phyloP scores from a whole-genome alignment of 2,797 vertebrate species.

The Acropternis orthonyx region DNA sequence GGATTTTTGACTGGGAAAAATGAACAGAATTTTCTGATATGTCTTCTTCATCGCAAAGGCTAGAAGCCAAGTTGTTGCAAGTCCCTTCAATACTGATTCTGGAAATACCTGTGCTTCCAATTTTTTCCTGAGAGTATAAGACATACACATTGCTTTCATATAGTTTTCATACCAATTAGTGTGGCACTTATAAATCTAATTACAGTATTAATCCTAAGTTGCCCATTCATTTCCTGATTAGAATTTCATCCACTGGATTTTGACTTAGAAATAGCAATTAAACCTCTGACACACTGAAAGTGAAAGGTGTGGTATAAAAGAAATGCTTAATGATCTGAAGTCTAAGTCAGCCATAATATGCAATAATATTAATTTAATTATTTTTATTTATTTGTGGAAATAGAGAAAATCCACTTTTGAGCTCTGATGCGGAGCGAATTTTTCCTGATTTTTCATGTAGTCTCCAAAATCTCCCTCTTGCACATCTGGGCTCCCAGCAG shows the following conservation, averaged over 20 bases:
- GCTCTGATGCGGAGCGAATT: neutral
- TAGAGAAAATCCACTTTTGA: neutral
- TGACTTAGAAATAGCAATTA: constrained; percentile 24
- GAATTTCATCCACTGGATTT: neutral
- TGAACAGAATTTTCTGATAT: neutral
- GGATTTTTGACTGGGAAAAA: neutral
- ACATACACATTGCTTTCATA: neutral
- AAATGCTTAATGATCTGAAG: neutral
- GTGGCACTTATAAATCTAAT: neutral
- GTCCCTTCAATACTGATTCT: neutral
- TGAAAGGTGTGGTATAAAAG: neutral
- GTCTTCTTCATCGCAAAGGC: neutral
- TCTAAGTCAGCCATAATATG: neutral
- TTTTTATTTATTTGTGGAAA: neutral
- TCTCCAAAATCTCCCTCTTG: neutral
- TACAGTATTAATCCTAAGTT: constrained; percentile 27
- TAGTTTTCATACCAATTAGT: neutral
- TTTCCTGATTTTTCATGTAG: neutral
- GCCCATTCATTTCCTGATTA: constrained; percentile 15
- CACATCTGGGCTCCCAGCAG: neutral
- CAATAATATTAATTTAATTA: neutral
- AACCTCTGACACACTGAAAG: neutral
- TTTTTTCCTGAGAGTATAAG: neutral
- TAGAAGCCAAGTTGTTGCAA: neutral
- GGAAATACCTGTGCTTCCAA: neutral